These are phyloP conservation scores for Andrena dorsata DNA, from an alignment of 2,888 invertebrate species.

Conservation along the genomic window DNA sequence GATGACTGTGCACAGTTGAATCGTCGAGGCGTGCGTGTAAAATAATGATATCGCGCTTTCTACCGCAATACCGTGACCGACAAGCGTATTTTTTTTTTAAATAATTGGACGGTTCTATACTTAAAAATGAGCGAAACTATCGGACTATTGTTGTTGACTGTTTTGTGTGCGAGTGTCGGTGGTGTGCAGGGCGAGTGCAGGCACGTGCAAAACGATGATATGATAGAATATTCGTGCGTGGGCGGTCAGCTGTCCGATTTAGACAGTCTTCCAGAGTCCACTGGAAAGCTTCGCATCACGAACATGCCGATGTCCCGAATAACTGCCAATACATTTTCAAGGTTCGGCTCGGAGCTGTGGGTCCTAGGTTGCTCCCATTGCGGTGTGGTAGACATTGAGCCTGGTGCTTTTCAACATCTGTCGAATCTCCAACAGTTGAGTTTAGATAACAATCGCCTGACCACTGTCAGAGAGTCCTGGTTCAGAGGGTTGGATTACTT, in stretches of 20 bases:
- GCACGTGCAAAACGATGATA: conserved; percentile 73
- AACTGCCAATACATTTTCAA: conserved; percentile 73
- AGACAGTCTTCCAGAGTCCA: conserved; percentile 66
- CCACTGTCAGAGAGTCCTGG: conserved; percentile 76
- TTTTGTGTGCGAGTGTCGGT: conserved; percentile 57
- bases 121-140: conserved; percentile 64
- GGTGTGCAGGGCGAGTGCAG: conserved; percentile 72
- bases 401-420: conserved; percentile 75
- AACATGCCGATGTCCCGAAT: conserved; percentile 76
- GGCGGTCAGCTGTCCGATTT: conserved; percentile 77
- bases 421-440: conserved; percentile 79
- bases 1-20: conserved; percentile 45
- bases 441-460: conserved; percentile 78
- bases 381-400: conserved; percentile 77
- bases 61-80: neutral
- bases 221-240: conserved; percentile 77
- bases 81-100: conserved; percentile 5
- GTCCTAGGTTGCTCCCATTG: conserved; percentile 80
- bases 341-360: conserved; percentile 76
- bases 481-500: conserved; percentile 75
- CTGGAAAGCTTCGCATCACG: conserved; percentile 77
- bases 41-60: conserved; percentile 30
- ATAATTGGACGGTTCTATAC: neutral
- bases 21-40: conserved; percentile 6
- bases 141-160: conserved; percentile 53